Base-by-base conservation (phyloP, 2,888 invertebrate genomes). In the Rotaria socialis region DNA sequence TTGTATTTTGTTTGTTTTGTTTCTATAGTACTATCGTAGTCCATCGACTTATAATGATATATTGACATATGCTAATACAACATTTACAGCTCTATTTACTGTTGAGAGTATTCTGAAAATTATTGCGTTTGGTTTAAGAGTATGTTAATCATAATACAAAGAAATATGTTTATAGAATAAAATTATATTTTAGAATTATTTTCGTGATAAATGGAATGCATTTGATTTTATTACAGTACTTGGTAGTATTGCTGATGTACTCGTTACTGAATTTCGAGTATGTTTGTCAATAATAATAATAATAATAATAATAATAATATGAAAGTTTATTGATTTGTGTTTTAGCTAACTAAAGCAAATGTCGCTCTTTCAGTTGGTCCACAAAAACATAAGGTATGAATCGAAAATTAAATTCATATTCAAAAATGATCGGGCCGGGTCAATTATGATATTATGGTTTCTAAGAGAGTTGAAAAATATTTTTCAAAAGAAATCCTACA, bases 201-300 rank as follows among this genome's bases (percentile, higher is more conserved):
- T 99, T 94, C 96, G 97, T 93, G 99, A 99, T 93, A 96, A 96
- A n/a, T 99, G 99, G 99, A 99, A 99, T 93, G 95, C 96, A 87
- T 99, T 99, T 93, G 99, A 99, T 94, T 97, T 99, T 92, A 95
- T 99, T 90, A 99, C 99, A 89, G 99, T 99, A 90, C 95, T 99
- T 92, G 99, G 99, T 91, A 99, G 98, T 93, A 98, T 99, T 92
- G 96, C 98, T 90, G 99, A 99, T 92, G 99, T 97, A 87, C 93
- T 99, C 90, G 96, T 98, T 90, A 95, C 97, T 92, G 97, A 98
- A 93, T 94, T 97, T 92, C 95, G 96, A 93, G 97, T 97, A 94
- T 95, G 55, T 47, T 27, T 67, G 22, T 22, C 5, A 22, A 4
- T 11, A 2, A 50, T 11, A 50, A 50, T 11, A 50, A 50, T 11